phyloP scores from a whole-genome alignment of 2,888 invertebrate species.

The Gonocerus acuteangulatus region DNA sequence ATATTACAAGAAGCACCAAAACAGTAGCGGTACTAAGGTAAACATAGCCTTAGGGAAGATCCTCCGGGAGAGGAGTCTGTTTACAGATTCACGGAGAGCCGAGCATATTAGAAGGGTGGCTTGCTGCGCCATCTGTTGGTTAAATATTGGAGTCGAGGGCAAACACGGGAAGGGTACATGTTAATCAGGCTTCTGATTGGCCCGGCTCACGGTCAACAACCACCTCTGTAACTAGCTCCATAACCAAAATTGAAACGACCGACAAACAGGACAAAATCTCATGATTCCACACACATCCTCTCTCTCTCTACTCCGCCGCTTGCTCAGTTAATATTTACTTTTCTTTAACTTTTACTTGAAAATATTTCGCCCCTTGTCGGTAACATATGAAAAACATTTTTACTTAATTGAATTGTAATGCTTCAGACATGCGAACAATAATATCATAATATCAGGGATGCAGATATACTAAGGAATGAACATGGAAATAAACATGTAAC shows the following conservation, averaged over 20 bases:
- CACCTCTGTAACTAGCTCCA: slow-evolving; percentile 19
- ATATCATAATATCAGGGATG: too few relatives aligned
- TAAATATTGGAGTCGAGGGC: slow-evolving; percentile 29
- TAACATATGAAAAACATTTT: too few relatives aligned
- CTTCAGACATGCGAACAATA: too few relatives aligned
- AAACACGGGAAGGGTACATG: slow-evolving; percentile 11
- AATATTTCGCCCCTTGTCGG: too few relatives aligned
- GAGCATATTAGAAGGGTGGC: slow-evolving; percentile 22
- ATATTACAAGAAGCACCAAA: too few relatives aligned
- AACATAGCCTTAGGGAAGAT: not conserved
- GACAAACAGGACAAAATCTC: slow-evolving; percentile 6
- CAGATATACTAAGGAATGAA: too few relatives aligned
- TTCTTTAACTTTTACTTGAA: too few relatives aligned
- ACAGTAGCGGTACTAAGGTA: too few relatives aligned
- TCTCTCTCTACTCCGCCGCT: not conserved
- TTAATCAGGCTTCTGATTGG: slow-evolving; percentile 24
- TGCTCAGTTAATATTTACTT: not conserved
- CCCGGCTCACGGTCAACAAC: slow-evolving; percentile 12
- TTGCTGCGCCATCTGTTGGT: slow-evolving; percentile 34
- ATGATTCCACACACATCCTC: not conserved
- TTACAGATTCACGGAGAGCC: slow-evolving; percentile 30
- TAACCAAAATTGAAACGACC: slow-evolving; percentile 20
- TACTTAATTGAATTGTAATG: too few relatives aligned
- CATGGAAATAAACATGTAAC: too few relatives aligned
- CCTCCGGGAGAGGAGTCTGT: slow-evolving; percentile 4